Evolutionary conservation across 2,113 vertebrate genomes (phyloP).

Genomic region (Dromiciops gliroides): DNA sequence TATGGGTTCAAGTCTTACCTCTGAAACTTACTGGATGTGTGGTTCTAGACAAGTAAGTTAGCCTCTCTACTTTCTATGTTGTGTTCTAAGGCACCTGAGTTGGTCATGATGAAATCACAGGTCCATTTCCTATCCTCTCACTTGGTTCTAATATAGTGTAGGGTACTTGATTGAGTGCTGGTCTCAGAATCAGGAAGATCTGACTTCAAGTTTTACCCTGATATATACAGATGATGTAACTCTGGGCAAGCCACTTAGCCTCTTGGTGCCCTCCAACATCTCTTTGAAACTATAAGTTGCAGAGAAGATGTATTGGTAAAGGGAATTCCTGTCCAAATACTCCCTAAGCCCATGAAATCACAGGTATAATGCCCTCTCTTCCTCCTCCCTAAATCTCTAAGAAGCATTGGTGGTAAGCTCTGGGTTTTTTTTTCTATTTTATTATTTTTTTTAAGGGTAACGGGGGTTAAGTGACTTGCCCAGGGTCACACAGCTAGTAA

Average conservation of each 20-base stretch:
- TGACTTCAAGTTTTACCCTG: background rate
- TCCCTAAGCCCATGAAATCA: background rate
- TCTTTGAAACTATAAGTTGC: background rate
- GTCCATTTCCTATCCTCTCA: background rate
- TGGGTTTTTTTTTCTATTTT: background rate
- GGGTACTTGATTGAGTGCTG: background rate
- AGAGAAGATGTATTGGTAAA: background rate
- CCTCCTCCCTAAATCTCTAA: background rate
- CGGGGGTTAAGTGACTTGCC: no score
- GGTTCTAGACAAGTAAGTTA: background rate
- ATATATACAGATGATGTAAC: background rate
- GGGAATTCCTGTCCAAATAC: background rate
- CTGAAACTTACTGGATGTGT: background rate
- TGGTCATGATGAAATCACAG: background rate
- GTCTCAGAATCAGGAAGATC: background rate
- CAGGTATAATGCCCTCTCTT: background rate
- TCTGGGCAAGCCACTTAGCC: background rate
- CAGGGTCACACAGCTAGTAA: no score
- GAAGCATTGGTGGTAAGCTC: background rate
- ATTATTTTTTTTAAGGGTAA: no score
- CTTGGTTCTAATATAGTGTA: background rate
- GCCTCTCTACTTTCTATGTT: background rate
- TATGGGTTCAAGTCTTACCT: background rate
- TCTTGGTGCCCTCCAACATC: background rate
- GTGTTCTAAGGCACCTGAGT: background rate